These are phyloP conservation scores for Falcaria lacertinaria DNA, from an alignment of 2,888 invertebrate genomes.

Conservation along the genomic window DNA sequence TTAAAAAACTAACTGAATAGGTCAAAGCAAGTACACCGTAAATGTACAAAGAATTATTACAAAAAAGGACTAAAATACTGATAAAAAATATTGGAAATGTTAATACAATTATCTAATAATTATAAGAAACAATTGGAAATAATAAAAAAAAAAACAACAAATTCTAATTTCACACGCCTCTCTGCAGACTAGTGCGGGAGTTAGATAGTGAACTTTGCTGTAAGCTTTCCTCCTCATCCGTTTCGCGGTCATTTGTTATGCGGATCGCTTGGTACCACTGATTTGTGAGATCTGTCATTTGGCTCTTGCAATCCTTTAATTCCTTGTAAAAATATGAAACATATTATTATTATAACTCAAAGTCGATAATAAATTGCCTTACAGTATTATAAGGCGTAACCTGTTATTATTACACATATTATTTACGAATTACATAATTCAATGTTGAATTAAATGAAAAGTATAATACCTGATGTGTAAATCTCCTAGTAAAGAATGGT, in stretches of 20 bases:
- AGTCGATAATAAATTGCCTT: no score
- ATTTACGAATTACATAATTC: no score
- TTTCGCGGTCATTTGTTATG: conserved; percentile 91
- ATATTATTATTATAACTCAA: background rate
- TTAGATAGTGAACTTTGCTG: conserved; percentile 62
- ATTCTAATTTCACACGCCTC: conserved; percentile 46
- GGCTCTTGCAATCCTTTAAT: conserved; percentile 95
- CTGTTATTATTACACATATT: no score
- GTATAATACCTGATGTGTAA: background rate
- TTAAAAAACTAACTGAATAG: no score
- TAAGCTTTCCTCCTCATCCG: conserved; percentile 83
- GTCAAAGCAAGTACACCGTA: no score
- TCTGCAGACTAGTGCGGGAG: conserved; percentile 59
- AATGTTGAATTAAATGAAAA: background rate
- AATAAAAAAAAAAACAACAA: no score
- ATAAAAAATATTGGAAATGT: no score
- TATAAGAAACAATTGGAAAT: no score
- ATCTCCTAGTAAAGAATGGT: conserved; percentile 1
- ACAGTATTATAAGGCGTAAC: no score
- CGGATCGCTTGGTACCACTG: conserved; percentile 98
- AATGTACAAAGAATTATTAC: no score
- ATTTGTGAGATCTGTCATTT: conserved; percentile 97
- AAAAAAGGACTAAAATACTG: no score
- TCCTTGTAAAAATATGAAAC: conserved; percentile 80
- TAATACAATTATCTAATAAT: no score